A percentile compares a stretch with the other conserved stretches of the same genome.
Conservation (phyloP, 2,797 vertebrate species). For the Ispidina picta region DNA sequence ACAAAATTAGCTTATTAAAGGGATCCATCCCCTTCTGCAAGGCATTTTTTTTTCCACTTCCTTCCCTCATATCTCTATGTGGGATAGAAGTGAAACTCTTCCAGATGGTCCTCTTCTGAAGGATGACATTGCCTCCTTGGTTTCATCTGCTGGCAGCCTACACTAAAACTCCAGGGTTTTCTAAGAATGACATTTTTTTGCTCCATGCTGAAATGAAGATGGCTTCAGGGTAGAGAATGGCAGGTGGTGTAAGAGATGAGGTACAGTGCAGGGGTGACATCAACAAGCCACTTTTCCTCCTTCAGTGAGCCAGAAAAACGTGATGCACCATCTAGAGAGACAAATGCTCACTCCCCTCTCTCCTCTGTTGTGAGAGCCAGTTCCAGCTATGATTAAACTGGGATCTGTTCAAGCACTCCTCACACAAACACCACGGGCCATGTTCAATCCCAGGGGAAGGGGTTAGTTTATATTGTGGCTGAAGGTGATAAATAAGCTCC, state of each 20-base stretch:
- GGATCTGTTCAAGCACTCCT: background rate
- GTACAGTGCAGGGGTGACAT: background rate
- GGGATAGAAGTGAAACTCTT: background rate
- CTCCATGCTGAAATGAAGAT: background rate
- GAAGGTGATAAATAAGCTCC: background rate
- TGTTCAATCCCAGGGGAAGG: background rate
- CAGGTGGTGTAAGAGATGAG: background rate
- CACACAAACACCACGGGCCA: background rate
- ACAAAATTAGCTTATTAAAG: background rate
- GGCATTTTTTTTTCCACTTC: background rate
- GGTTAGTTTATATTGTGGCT: background rate
- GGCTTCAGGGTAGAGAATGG: background rate
- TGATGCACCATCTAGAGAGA: too few relatives aligned
- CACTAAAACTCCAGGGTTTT: background rate
- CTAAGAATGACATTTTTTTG: background rate
- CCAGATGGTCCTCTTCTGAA: background rate
- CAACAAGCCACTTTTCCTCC: background rate
- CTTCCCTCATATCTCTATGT: accelerated
- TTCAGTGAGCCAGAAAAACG: background rate
- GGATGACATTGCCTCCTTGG: background rate
- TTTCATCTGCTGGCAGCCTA: background rate
- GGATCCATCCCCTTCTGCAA: background rate
- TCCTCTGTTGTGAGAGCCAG: accelerated
- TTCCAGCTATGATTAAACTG: background rate
- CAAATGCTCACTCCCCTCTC: background rate